A percentile compares a stretch with the other conserved stretches of the same genome.
phyloP scores from a whole-genome alignment of 2,888 invertebrate species.

The Thymelicus acteon region DNA sequence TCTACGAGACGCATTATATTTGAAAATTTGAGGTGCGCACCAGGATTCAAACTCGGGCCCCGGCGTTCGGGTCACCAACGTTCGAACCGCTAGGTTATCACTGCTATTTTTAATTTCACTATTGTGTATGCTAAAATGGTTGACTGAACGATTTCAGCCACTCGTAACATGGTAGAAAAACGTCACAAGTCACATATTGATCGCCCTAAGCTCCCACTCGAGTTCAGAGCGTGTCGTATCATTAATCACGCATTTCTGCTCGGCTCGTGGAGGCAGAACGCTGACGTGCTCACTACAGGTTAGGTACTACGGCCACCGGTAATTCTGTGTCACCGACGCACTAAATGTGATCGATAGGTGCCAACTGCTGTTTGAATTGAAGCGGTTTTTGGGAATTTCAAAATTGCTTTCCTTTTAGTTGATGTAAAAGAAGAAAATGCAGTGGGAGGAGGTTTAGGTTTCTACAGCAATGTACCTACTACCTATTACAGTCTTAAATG shows the following conservation, averaged over 20 bases:
- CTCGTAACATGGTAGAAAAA: not conserved
- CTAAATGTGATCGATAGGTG: slow-evolving; percentile 12
- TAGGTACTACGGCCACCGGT: slow-evolving; percentile 9
- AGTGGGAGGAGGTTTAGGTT: too few species aligned
- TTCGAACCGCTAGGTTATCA: too few species aligned
- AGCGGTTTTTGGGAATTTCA: not conserved
- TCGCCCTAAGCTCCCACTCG: slow-evolving; percentile 12
- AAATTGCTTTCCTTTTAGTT: not conserved
- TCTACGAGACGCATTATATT: too few species aligned
- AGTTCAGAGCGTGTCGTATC: slow-evolving; percentile 24
- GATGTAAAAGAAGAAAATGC: too few species aligned
- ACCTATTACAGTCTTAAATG: too few species aligned
- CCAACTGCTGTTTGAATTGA: not conserved
- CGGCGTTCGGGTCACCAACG: too few species aligned
- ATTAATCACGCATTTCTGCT: slow-evolving; percentile 26
- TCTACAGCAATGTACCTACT: too few species aligned
- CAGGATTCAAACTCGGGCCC: too few species aligned
- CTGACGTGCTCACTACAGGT: slow-evolving; percentile 18
- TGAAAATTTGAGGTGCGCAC: too few species aligned
- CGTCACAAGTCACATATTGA: slow-evolving; percentile 16
- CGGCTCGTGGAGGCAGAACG: not conserved
- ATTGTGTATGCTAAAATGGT: not conserved
- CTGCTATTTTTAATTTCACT: too few species aligned
- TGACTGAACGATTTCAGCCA: not conserved
- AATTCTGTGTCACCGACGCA: slow-evolving; percentile 18